Base-by-base conservation (phyloP, 2,797 vertebrate species). In the Catharus ustulatus region DNA sequence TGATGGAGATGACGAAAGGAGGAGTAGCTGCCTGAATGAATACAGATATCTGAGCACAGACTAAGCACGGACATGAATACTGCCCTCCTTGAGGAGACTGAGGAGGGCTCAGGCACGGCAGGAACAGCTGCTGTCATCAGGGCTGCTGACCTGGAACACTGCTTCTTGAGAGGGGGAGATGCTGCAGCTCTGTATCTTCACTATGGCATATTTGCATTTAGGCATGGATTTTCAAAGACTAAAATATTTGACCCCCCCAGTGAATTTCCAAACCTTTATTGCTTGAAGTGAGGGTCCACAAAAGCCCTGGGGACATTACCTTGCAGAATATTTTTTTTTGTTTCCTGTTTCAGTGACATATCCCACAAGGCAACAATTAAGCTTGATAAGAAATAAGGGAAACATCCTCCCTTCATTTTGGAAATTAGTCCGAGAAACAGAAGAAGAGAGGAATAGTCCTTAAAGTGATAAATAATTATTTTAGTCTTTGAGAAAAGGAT, bases 71-170 rank as follows among this genome's bases (percentile, higher is more conserved):
- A 42, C 79, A 66, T 42, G 55, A 72, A 4, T 73, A 45, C 13
- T 64, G 13, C 40, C 26, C 46, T 87, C 61, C 49, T 90, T 46
- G 58, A 73, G 66, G 78, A 22, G 10, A 30, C 20, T 0, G 0
- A 73, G 40, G 51, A 92, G n/a, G 45, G 62, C 54, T 85, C 72
- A 15, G 67, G n/a, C 92, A 29, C 26, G 9, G 87, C 91, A 89
- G 79, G 90, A 93, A 13, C 92, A 92, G 92, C 84, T 89, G 93
- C 68, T 91, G 78, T 29, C 43, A 84, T 42, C 66, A 8, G 11
- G 87, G 82, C 68, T 89, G 54, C 64, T 71, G 69, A 51, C 61
- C 57, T 81, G 87, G 67, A 95, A 66, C 0, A 4, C 34, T 27
- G 45, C 32, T 85, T 45, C 68, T 46, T 75, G 26, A 55, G 76